Conservation (phyloP, 2,797 vertebrate genomes). For the Benthosema pterotum region DNA sequence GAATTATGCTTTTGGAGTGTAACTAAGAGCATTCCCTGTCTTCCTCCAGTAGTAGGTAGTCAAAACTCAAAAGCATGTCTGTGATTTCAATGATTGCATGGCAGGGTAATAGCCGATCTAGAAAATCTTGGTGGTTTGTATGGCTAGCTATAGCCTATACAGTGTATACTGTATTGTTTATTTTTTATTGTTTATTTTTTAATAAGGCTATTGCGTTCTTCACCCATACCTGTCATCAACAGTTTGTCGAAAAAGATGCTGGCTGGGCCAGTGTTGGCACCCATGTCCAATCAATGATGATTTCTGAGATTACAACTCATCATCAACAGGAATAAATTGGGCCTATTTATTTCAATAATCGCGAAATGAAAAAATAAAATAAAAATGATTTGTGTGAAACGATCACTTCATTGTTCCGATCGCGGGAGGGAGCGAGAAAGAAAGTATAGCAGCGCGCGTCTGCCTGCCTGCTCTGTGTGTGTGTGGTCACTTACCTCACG, state of each 20-base stretch:
- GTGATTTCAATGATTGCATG: slow-evolving; percentile 17
- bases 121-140: slow-evolving; percentile 25
- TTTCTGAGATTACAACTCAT: neutral
- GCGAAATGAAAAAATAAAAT: too few relatives aligned
- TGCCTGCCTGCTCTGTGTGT: too few relatives aligned
- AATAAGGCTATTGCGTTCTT: too few relatives aligned
- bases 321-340: neutral
- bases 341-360: too few relatives aligned
- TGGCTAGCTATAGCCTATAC: neutral
- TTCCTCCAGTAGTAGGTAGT: too few relatives aligned
- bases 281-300: too few relatives aligned
- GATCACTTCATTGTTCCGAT: slow-evolving; percentile 9
- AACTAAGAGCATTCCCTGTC: too few relatives aligned
- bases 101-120: slow-evolving; percentile 33
- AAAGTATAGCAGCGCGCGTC: slow-evolving; percentile 67
- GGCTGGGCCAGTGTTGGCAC: neutral
- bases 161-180: too few relatives aligned
- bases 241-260: slow-evolving; percentile 49
- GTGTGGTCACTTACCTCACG: slow-evolving; percentile 77
- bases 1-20: too few relatives aligned
- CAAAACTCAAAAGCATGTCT: neutral
- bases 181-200: too few relatives aligned
- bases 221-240: too few relatives aligned
- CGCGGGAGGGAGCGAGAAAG: slow-evolving; percentile 46
- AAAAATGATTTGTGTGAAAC: neutral